Evolutionary conservation across 1,140 invertebrate genomes (phyloP).

Genomic region (Aporrectodea caliginosa): DNA sequence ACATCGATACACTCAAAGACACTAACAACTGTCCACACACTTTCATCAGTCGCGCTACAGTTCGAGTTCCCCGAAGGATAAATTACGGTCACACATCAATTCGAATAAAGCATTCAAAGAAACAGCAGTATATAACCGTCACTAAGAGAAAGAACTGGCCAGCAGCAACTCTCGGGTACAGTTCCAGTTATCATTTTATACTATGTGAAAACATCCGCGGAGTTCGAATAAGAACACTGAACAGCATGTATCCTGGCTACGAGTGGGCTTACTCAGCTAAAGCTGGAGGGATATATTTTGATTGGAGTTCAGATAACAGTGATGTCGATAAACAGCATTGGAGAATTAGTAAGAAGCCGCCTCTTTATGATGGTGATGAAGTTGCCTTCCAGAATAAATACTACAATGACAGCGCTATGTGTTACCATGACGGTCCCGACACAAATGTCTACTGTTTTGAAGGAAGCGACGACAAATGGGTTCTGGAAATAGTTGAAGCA

Average conservation of each 20-base stretch:
- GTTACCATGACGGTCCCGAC: no score
- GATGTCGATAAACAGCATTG: not conserved
- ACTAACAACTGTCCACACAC: not conserved
- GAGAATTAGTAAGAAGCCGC: not conserved
- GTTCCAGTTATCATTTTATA: not conserved
- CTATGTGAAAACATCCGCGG: not conserved
- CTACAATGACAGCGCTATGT: not conserved
- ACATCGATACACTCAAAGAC: not conserved
- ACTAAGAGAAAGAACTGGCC: not conserved
- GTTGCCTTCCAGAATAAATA: not conserved
- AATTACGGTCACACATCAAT: not conserved
- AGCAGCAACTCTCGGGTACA: not conserved
- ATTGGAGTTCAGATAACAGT: not conserved
- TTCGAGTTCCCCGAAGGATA: no score
- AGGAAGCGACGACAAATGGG: no score
- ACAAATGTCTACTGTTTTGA: no score
- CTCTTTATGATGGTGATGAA: not conserved
- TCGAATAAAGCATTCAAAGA: not conserved
- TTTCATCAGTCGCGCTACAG: not conserved
- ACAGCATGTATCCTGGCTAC: not conserved
- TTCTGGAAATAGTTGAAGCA: no score
- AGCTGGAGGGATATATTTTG: not conserved
- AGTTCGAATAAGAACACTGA: not conserved
- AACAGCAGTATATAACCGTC: not conserved
- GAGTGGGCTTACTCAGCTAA: not conserved